phyloP scores from a whole-genome alignment of 1,140 invertebrate species.

The Diuraphis noxia region DNA sequence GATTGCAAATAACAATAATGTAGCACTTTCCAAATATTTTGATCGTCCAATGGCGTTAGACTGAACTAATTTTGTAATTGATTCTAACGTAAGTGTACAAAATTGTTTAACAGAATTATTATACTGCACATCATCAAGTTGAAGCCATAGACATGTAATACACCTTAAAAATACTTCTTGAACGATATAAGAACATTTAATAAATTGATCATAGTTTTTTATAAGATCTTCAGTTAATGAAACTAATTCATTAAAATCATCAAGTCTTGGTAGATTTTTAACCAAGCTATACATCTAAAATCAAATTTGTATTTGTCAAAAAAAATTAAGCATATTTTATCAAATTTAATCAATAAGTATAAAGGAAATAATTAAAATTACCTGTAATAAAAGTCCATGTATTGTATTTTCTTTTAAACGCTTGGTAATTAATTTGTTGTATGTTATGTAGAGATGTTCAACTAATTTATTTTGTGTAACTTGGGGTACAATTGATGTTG shows the following conservation, averaged over 20 bases:
- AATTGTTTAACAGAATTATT: background rate
- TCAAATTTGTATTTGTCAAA: background rate
- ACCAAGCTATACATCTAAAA: constrained; percentile 45
- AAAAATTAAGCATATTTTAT: background rate
- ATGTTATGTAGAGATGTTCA: constrained; percentile 58
- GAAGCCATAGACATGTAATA: constrained; percentile 43
- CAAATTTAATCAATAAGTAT: background rate
- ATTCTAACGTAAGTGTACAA: background rate
- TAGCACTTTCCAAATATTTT: constrained; percentile 48
- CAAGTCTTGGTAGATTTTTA: constrained; percentile 24
- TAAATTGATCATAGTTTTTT: background rate
- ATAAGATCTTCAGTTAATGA: background rate
- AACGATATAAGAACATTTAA: background rate
- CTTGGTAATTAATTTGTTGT: constrained; percentile 57
- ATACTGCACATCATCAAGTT: constrained; percentile 19
- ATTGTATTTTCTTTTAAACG: constrained; percentile 60
- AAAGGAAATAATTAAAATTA: constrained; percentile 53
- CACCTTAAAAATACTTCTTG: constrained; percentile 44
- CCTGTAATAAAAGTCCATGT: constrained; percentile 62
- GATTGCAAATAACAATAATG: constrained; percentile 41
- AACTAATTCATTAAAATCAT: constrained; percentile 24
- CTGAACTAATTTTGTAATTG: background rate
- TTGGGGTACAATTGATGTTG: constrained; percentile 60
- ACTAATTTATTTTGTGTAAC: constrained; percentile 60
- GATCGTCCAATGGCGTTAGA: constrained; percentile 7